Evolutionary conservation across 2,797 vertebrate genomes (phyloP).

Genomic region (Pelobates cultripes): DNA sequence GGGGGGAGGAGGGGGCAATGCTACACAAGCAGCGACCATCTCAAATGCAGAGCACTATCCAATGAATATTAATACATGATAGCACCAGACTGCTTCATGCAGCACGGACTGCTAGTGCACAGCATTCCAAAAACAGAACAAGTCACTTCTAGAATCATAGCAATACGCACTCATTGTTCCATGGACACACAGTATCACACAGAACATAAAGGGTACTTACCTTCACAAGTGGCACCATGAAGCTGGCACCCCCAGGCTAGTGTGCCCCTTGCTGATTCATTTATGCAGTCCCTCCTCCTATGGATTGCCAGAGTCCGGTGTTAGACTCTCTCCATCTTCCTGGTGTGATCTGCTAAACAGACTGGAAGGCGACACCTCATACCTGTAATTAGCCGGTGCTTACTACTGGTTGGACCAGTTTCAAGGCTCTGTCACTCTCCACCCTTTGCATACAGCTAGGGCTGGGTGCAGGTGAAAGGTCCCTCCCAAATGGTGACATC

Average conservation of each 20-base stretch:
- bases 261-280: conserved; percentile 11
- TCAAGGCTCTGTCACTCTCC: conserved; percentile 7
- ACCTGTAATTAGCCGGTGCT: not conserved
- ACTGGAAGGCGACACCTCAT: not conserved
- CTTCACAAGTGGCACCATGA: conserved; percentile 2
- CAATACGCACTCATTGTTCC: too few species aligned
- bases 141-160: too few species aligned
- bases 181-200: not conserved
- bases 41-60: not conserved
- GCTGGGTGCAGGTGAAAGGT: conserved; percentile 18
- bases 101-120: too few species aligned
- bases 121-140: too few species aligned
- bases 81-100: not conserved
- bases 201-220: not conserved
- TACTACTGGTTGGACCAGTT: conserved; percentile 29
- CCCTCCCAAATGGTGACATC: conserved; percentile 18
- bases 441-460: not conserved
- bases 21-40: not conserved
- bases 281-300: not conserved
- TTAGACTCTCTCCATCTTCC: conserved; percentile 1
- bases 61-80: not conserved
- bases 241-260: not conserved
- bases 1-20: not conserved
- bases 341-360: not conserved
- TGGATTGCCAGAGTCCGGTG: not conserved